phyloP scores from a whole-genome alignment of 2,113 vertebrate species.

The Nothocercus nigrocapillus region DNA sequence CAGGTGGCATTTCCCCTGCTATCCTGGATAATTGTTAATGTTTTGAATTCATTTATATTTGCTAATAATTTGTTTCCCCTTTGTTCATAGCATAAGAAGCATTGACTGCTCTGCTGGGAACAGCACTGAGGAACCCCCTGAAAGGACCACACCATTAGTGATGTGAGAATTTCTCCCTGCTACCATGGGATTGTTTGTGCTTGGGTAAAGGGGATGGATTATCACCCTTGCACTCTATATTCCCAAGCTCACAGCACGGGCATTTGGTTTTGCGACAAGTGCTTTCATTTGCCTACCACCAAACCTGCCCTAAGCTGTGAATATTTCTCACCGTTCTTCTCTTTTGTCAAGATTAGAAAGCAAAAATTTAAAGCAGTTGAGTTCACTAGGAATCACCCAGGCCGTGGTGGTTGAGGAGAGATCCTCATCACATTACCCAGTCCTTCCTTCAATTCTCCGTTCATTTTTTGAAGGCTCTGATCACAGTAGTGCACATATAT shows the following conservation, averaged over 20 bases:
- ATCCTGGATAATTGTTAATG: not conserved
- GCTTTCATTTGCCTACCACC: not conserved
- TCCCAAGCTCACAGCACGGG: not conserved
- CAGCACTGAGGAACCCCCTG: not conserved
- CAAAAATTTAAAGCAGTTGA: not conserved
- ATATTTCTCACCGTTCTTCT: not conserved
- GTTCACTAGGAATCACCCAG: not conserved
- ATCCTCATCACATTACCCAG: accelerated
- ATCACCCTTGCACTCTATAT: not conserved
- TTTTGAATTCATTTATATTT: not conserved
- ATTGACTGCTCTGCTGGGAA: not conserved
- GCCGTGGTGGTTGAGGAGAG: not conserved
- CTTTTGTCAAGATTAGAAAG: not conserved
- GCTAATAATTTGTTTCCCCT: not conserved
- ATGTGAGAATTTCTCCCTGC: not conserved
- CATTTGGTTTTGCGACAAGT: not conserved
- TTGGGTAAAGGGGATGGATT: not conserved
- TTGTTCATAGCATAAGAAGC: not conserved
- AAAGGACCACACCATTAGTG: not conserved
- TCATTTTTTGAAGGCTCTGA: not conserved
- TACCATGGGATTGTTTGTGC: not conserved
- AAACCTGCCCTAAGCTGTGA: not conserved
- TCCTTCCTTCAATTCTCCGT: accelerated
- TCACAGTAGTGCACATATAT: accelerated
- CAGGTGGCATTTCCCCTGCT: not conserved